Evolutionary conservation across 1,140 invertebrate genomes (phyloP).

Genomic region (Drosophila nebulosa): DNA sequence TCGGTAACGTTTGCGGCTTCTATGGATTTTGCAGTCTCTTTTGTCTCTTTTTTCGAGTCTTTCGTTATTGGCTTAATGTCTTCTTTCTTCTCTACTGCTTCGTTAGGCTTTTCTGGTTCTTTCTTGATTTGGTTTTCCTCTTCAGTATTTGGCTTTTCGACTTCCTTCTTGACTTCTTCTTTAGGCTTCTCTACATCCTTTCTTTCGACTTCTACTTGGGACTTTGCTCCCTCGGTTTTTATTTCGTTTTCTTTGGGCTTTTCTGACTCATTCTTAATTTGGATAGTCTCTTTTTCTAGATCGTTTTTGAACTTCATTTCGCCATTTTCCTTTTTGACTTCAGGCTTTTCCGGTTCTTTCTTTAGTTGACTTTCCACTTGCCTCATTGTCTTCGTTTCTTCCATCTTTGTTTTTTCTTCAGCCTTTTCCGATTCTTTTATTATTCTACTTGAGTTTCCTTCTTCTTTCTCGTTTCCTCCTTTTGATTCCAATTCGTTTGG

Average conservation of each 20-base stretch:
- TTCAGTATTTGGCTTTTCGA: no score
- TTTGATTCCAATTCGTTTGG: background rate
- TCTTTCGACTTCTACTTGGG: background rate
- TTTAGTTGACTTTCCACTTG: background rate
- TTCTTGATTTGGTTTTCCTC: background rate
- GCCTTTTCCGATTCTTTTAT: background rate
- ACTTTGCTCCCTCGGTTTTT: background rate
- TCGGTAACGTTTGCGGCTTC: background rate
- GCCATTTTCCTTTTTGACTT: background rate
- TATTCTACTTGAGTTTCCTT: background rate
- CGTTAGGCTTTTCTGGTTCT: slow-evolving; percentile 7
- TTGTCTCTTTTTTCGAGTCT: background rate
- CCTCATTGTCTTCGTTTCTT: background rate
- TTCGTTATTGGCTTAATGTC: background rate
- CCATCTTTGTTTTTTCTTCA: background rate
- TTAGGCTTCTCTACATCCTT: background rate
- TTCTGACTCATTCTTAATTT: background rate
- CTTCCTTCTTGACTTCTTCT: background rate
- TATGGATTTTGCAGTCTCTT: background rate
- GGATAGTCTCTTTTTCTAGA: background rate
- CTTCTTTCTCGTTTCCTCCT: background rate
- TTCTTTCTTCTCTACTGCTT: background rate
- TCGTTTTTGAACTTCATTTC: background rate
- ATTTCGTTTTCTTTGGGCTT: background rate
- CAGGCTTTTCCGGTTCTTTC: background rate